Conservation (phyloP, 2,797 vertebrate species). For the Sebastolobus alascanus region DNA sequence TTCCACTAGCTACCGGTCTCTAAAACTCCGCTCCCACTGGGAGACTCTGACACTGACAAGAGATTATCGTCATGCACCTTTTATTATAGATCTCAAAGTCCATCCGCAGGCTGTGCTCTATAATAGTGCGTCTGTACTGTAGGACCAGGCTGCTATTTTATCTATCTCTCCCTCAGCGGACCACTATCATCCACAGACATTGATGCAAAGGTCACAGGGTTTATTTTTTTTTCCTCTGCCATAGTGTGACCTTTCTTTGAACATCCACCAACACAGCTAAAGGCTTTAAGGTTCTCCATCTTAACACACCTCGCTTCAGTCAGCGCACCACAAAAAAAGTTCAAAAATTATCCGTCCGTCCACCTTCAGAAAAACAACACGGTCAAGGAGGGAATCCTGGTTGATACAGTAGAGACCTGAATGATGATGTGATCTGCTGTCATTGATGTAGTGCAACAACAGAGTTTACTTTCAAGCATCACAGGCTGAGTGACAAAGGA, state of each 20-base stretch:
- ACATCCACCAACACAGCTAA: constrained; percentile 52
- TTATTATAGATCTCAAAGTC: constrained; percentile 1
- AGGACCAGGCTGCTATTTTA: constrained; percentile 22
- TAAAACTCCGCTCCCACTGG: neutral
- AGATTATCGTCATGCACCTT: neutral
- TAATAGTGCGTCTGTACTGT: constrained; percentile 6
- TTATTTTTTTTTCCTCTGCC: constrained; percentile 21
- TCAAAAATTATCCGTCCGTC: too few relatives aligned
- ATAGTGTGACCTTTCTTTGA: constrained; percentile 80
- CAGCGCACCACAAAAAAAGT: neutral
- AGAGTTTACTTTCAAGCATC: neutral
- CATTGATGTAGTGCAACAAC: neutral
- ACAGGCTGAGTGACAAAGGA: too few relatives aligned
- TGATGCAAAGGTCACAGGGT: constrained; percentile 69
- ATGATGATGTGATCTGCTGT: neutral
- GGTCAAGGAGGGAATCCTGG: neutral
- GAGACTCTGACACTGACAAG: neutral
- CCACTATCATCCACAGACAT: constrained; percentile 46
- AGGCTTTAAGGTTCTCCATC: constrained; percentile 43
- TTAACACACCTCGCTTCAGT: constrained; percentile 29
- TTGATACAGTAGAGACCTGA: neutral
- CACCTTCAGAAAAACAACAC: neutral
- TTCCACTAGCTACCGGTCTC: neutral
- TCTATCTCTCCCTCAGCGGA: constrained; percentile 24
- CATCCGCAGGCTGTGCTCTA: neutral